Percentiles rank a stretch among this genome's conserved stretches.
Evolutionary conservation across 2,797 vertebrate species (phyloP).

Genomic region (Sarcoramphus papa): DNA sequence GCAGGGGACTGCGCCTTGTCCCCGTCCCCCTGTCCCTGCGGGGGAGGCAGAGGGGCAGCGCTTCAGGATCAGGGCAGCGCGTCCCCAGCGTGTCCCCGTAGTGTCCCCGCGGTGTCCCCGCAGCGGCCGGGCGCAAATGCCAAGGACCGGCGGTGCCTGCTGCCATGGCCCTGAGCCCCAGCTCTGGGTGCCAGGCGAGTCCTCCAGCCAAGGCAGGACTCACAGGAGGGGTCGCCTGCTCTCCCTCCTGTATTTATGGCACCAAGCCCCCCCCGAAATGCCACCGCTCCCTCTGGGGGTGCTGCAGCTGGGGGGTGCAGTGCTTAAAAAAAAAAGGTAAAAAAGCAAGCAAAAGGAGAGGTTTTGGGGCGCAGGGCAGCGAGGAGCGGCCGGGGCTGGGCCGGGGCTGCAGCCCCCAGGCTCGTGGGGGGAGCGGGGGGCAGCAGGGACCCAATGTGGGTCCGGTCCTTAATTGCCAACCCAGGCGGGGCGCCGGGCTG

Average conservation of each 20-base stretch:
- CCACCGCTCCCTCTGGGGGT: fast-evolving
- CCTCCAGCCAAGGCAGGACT: neutral
- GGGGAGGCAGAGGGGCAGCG: neutral
- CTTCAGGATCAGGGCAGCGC: neutral
- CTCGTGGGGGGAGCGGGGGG: neutral
- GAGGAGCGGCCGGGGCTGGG: neutral
- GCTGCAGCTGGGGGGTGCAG: neutral
- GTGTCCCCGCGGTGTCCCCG: neutral
- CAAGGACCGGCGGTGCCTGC: neutral
- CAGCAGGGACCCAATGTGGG: fast-evolving
- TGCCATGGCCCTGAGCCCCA: neutral
- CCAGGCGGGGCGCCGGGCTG: neutral
- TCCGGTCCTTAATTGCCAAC: neutral
- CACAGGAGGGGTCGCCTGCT: fast-evolving
- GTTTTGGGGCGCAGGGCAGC: neutral
- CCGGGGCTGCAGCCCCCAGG: neutral
- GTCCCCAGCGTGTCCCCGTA: fast-evolving
- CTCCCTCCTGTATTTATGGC: no score
- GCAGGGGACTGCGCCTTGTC: fast-evolving
- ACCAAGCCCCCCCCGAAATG: neutral
- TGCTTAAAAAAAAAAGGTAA: no score
- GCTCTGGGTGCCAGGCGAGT: fast-evolving
- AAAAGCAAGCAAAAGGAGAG: fast-evolving
- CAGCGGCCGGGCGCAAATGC: neutral
- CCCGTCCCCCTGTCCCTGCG: neutral